Evolutionary conservation across 2,113 vertebrate species (phyloP), one percentile per base, ranked within the genome.

Genomic region (Channa maculata): DNA sequence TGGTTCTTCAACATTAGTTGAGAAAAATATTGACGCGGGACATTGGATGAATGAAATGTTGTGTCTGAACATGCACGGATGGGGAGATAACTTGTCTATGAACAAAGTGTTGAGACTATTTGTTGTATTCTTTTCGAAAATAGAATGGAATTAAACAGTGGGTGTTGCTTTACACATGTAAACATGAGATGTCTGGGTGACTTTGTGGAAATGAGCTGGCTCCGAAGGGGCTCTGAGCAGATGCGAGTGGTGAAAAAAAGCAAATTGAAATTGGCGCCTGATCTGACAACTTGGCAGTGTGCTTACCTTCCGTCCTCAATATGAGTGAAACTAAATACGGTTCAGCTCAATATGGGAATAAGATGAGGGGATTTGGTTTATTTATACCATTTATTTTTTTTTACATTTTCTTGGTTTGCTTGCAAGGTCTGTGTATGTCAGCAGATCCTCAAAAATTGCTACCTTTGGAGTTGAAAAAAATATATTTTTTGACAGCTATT

Each of bases 211-310:
- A 69, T 38, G 39, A 79, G 60, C 59, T 79, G 82, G 71, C 76
- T 86, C 45, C 6, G 12, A 73, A n/a, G 45, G 78, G 38, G 65
- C 53, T 84, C 51, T 55, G 51, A 90, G 84, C 87, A 90, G 88
- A 89, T 86, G 87, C 64, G 72, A 77, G 82, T 70, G 68, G 62
- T 83, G 74, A 84, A 73, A 83, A 86, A 73, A 83, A 80, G 82
- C 77, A 82, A 90, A 84, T 82, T 86, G 75, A 73, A 85, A 79
- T 76, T 86, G 87, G 90, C 87, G 52, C 65, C 67, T 44, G 65
- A 83, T 89, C 79, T 82, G 82, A 86, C 86, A 81, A 54, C 71
- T 85, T 89, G 87, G 84, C 87, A 57, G 65, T 24, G 65, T 46
- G 74, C 41, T 81, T 53, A 44, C 71, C 72, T 75, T 63, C 57